These are phyloP conservation scores for Acomys russatus DNA, from an alignment of 2,797 vertebrate genomes.

Conservation along the genomic window DNA sequence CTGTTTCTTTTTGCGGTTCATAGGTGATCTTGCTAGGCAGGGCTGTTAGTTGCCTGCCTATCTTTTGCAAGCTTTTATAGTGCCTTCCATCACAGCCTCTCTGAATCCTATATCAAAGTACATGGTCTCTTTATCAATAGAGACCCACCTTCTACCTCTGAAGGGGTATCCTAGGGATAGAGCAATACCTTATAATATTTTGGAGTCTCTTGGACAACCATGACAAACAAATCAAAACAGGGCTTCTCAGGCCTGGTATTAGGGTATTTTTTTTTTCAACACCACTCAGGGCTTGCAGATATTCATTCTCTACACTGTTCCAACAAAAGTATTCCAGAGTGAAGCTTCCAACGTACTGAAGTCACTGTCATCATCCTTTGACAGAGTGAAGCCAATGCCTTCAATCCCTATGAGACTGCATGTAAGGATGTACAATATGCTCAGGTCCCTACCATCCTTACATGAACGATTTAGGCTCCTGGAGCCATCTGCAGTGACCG, in stretches of 20 bases:
- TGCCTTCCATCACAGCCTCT: not conserved
- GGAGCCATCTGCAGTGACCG: not conserved
- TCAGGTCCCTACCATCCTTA: not conserved
- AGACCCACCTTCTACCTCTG: not conserved
- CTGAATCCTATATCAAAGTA: not conserved
- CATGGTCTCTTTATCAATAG: not conserved
- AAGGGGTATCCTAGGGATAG: not conserved
- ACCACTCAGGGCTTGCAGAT: slow-evolving; percentile 87
- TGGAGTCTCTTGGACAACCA: not conserved
- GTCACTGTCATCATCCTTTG: not conserved
- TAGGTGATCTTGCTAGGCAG: not conserved
- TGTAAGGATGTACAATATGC: slow-evolving; percentile 69
- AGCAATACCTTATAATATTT: not conserved
- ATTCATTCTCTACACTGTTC: slow-evolving; percentile 83
- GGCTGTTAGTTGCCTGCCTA: not conserved
- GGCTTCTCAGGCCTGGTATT: not conserved
- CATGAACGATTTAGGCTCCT: slow-evolving; percentile 50
- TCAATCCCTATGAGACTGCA: not conserved
- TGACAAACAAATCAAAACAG: not conserved
- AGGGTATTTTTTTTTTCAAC: not conserved
- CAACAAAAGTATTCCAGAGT: slow-evolving; percentile 78
- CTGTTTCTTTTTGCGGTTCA: not conserved
- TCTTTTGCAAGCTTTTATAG: not conserved
- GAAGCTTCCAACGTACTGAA: slow-evolving; percentile 77
- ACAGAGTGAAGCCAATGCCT: not conserved